Conservation (phyloP, 2,113 vertebrate species). For the Triplophysa tibetana region DNA sequence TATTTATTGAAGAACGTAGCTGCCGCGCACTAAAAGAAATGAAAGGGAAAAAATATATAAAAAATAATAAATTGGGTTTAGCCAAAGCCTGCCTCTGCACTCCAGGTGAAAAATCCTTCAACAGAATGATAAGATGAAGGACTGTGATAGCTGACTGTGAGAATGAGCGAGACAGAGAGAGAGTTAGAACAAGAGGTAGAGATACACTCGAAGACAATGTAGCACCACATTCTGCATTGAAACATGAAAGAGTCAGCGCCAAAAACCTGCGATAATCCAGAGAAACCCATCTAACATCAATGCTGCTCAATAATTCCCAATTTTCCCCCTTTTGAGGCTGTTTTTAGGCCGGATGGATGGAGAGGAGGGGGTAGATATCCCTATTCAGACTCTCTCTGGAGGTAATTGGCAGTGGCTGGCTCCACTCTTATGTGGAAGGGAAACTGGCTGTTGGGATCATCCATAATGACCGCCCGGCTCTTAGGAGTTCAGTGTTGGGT, state of each 20-base stretch:
- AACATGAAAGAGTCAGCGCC: neutral
- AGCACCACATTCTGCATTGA: neutral
- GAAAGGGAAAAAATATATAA: neutral
- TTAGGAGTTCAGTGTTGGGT: constrained; percentile 23
- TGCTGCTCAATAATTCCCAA: neutral
- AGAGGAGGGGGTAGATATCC: neutral
- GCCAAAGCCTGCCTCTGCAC: constrained; percentile 9
- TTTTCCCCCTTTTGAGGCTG: neutral
- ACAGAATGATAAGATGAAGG: constrained; percentile 31
- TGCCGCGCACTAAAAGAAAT: neutral
- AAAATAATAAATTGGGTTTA: constrained; percentile 23
- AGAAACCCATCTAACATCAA: constrained; percentile 15
- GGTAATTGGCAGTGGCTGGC: constrained; percentile 29
- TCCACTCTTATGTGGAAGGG: constrained; percentile 8
- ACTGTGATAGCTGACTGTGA: constrained; percentile 1
- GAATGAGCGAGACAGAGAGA: neutral
- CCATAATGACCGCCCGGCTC: constrained; percentile 27
- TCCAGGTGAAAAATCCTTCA: constrained; percentile 28
- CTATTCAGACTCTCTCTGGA: neutral
- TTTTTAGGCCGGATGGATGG: neutral
- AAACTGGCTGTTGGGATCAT: constrained; percentile 1
- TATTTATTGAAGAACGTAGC: constrained; percentile 5
- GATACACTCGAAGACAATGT: neutral
- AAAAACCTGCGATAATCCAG: neutral
- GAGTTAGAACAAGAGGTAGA: neutral